Base-by-base conservation (phyloP, 2,113 vertebrate genomes). In the Paralichthys olivaceus region DNA sequence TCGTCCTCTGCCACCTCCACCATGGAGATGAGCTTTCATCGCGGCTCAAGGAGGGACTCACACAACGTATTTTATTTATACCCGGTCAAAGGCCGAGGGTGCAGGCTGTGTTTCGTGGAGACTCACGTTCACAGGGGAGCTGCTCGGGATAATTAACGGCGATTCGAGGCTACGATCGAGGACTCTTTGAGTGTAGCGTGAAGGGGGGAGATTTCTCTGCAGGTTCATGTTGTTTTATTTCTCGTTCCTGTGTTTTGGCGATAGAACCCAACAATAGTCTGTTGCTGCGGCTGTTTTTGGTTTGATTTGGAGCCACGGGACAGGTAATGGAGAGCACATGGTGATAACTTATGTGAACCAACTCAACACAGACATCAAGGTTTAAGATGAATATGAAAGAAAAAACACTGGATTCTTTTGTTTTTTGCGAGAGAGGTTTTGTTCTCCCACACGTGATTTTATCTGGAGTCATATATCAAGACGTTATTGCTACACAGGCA, bases 291-390 rank as follows among this genome's bases (percentile, higher is more conserved):
- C 57, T 26, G 25, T 40, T 65, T 4, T 6, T 45, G 23, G 45
- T 83, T 81, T 90, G 90, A 90, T 86, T 81, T 15, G 5, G 72
- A 59, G 83, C 89, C 81, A 84, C 29, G 22, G 68, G 19, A 73
- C 79, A 91, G 89, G 81, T 89, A 87, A 92, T 90, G 28, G 61
- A 40, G 84, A 87, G 61, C 93, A 93, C 82, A 84, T 93, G 89
- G 75, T 13, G 40, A 7, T 49, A 17, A 65, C 60, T 54, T 37
- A 51, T 75, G 23, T 14, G 20, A 75, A 61, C 9, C 61, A 47
- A 53, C 69, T 47, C 56, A 28, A 55, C 53, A 47, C 55, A 75
- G 62, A 51, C 14, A 26, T 56, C 1, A 25, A n/a, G 49, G 13
- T 37, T 80, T 65, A 0, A 49, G 15, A 58, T 13, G 7, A 34